Evolutionary conservation across 2,113 vertebrate genomes (phyloP), one percentile per base, ranked within the genome.

Genomic region (Epinephelus fuscoguttatus): DNA sequence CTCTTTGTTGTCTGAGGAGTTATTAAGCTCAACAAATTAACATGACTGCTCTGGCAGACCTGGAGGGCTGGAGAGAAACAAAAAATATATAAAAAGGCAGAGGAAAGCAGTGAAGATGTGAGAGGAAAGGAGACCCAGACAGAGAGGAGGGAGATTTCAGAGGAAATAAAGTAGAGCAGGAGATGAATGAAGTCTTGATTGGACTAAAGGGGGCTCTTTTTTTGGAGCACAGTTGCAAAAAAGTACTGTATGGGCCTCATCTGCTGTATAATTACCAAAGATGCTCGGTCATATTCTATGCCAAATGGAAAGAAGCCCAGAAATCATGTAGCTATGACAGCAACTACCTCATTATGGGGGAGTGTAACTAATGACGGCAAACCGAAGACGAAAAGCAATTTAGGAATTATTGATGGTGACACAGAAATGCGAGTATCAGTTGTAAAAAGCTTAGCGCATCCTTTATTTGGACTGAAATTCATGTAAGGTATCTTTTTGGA

Each of bases 231-330:
- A 25, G 67, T 64, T 69, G 25, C 76, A 84, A 45, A 30, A 30
- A 75, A 33, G 45, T 75, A 55, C 56, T 70, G 59, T 59, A 71
- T 30, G 84, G 72, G 67, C 66, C 77, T 92, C 61, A 64, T 86
- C 80, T 77, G 27, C 78, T 78, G 80, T 64, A 75, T 86, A 88
- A 89, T 90, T 81, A 72, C 61, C 59, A 40, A 75, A 83, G 78
- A 85, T 68, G 71, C 70, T 88, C 56, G 2, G 75, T 91, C 69
- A 84, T 45, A 85, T 60, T 64, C 5, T 11, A 49, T 79, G 82
- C 91, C 93, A 93, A 88, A 91, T 93, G 91, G 88, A 91, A 70
- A 75, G 45, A 56, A 78, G 89, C 90, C 91, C 86, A 90, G 85
- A 91, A 91, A 86, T 81, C 72, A 86, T 80, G 80, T 63, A 89